phyloP scores from a whole-genome alignment of 2,888 invertebrate species.

The Drosophila picticornis region DNA sequence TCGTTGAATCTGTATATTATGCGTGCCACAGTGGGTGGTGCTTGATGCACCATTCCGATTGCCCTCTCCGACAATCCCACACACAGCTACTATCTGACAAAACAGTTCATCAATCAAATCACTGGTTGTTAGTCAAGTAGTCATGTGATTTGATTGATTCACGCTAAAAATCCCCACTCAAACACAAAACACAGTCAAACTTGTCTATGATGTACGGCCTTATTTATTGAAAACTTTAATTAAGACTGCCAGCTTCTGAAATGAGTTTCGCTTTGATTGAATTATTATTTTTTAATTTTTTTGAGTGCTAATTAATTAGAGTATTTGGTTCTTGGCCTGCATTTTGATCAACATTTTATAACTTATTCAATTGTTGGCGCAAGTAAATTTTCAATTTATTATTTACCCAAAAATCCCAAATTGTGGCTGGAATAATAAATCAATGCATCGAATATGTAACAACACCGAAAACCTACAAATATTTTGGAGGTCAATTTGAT shows the following conservation, averaged over 20 bases:
- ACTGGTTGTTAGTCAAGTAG: slow-evolving; percentile 79
- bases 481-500: not conserved
- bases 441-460: not conserved
- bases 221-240: not conserved
- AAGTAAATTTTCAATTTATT: not conserved
- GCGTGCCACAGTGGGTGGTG: slow-evolving; percentile 63
- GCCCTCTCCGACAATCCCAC: not conserved
- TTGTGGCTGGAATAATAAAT: not conserved
- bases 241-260: not conserved
- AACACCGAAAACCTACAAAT: not conserved
- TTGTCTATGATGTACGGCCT: not conserved
- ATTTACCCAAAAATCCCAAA: not conserved
- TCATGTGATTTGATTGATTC: slow-evolving; percentile 81
- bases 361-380: not conserved
- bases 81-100: slow-evolving; percentile 30
- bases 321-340: not conserved
- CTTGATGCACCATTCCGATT: not conserved
- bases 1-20: slow-evolving; percentile 50
- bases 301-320: not conserved
- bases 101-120: slow-evolving; percentile 80
- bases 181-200: slow-evolving; percentile 34
- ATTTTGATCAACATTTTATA: not conserved
- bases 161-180: slow-evolving; percentile 71
- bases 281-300: not conserved
- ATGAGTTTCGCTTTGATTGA: not conserved